These are phyloP conservation scores for Magallana nippona DNA, from an alignment of 2,888 invertebrate species.

Conservation along the genomic window DNA sequence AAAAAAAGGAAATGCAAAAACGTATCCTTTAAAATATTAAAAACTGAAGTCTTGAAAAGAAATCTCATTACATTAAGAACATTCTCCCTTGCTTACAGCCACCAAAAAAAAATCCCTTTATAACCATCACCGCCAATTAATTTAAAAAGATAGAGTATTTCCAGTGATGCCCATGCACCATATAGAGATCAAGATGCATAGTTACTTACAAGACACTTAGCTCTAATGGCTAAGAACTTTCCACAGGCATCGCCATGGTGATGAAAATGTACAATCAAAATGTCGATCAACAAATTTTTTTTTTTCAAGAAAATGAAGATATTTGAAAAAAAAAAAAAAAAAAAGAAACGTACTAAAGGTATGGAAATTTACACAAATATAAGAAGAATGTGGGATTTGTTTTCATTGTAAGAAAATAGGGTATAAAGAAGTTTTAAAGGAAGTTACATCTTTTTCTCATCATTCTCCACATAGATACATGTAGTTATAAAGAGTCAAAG, in stretches of 20 bases:
- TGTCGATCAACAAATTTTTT: neutral
- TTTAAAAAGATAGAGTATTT: neutral
- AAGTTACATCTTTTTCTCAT: too few species aligned
- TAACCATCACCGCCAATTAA: slow-evolving; percentile 31
- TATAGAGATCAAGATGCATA: slow-evolving; percentile 14
- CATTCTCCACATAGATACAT: too few species aligned
- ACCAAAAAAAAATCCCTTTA: neutral
- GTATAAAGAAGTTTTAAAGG: too few species aligned
- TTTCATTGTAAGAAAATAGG: too few species aligned
- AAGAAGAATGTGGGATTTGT: too few species aligned
- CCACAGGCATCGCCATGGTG: slow-evolving; percentile 16
- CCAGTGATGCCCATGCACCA: slow-evolving; percentile 1
- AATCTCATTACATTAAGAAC: neutral
- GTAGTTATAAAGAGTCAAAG: too few species aligned
- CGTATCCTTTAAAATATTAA: too few species aligned
- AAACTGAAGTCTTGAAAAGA: neutral
- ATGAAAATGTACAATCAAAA: slow-evolving; percentile 30
- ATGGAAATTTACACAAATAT: too few species aligned
- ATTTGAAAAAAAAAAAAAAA: neutral
- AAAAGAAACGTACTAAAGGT: neutral
- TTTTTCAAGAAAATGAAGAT: neutral
- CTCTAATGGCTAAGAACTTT: neutral
- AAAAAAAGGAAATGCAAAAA: too few species aligned
- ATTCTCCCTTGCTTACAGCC: neutral
- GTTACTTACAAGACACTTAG: slow-evolving; percentile 15